Base-by-base conservation (phyloP, 2,888 invertebrate genomes). In the Acleris sparsana region DNA sequence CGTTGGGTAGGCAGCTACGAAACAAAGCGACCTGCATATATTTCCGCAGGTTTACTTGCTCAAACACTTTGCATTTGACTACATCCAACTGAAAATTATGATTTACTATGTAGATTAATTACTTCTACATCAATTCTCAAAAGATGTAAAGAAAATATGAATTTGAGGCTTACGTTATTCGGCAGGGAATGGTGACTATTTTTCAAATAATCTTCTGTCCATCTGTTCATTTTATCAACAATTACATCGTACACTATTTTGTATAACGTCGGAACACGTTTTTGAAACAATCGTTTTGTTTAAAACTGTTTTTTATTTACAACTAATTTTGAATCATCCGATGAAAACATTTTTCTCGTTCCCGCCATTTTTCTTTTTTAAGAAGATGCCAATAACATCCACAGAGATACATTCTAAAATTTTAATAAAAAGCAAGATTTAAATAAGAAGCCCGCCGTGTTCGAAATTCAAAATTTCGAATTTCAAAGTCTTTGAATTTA, bases 61-160 rank as follows among this genome's bases (percentile, higher is more conserved):
- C 51, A 51, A 51, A 51, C 51, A 51, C 22, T 51, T 51, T 51
- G 51, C 51, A 51, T 20, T 51, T 51, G 22, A 51, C 51, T 51
- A 20, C 51, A 51, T 51, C 51, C 51, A 51, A 51, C 51, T 51
- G 51, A 51, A 51, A 51, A 51, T 22, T 51, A 51, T 51, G 13
- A 51, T 51, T 51, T 51, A 51, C 22, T 48, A 48, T 48, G 48
- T 48, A 48, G 48, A 48, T 48, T 48, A 48, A 48, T 48, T 48
- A 48, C 48, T 48, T n/a, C 18, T 48, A 48, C 48, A 48, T 17
- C n/a, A 48, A 48, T 48, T 48, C 48, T 18, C 48, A 18, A 48
- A 48, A 48, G 18, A 48, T 48, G 48, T 48, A 48, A 48, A 16
- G 48, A 18, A 48, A 48, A 48, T 17, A 48, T 48, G 48, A 48